Evolutionary conservation across 35 echinoderm and acorn worm species (phyloP), one percentile per base, ranked within the genome.

Genomic region (Diadema setosum): DNA sequence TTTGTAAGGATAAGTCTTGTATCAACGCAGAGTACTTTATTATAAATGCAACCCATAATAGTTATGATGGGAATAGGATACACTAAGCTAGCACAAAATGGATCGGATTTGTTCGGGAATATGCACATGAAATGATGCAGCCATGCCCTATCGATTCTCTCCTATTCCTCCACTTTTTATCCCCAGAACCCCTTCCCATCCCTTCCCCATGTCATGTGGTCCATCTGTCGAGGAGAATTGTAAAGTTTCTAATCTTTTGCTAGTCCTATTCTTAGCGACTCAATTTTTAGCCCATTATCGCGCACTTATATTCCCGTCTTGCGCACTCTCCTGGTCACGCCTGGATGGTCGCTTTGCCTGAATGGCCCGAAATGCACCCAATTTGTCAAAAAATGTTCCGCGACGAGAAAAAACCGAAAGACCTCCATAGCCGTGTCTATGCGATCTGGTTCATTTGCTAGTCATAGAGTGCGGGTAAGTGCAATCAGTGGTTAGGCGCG

Each of bases 361-460:
- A 40, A 84, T 55, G 56, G 50, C 29, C 81, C 48, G 56, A 39
- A 39, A 39, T 55, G 82, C 27, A 83, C 48, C 48, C 48, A 84
- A 84, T 59, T 59, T 59, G 56, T 59, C 82, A 84, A 59, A 39
- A 84, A 59, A 58, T 84, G 52, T 84, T 83, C 39, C 43, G 82
- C 48, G 34, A 78, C 73, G 73, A 78, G 44, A 41, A 78, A 34
- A 78, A 78, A 44, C 39, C 4, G 27, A 42, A 78, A 20, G 73
- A 78, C 7, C n/a, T 9, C 44, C 73, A 35, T 78, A 34, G 37
- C 37, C 73, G 2, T 16, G 39, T 41, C 37, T 59, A 41, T 84
- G 48, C 82, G 82, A 59, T 84, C 16, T 84, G 82, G 48, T 84
- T 84, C 82, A 84, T 84, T 84, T 84, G 36, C 46, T 84, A 84